Conservation (phyloP, 2,113 vertebrate genomes). For the Gymnarchus niloticus region DNA sequence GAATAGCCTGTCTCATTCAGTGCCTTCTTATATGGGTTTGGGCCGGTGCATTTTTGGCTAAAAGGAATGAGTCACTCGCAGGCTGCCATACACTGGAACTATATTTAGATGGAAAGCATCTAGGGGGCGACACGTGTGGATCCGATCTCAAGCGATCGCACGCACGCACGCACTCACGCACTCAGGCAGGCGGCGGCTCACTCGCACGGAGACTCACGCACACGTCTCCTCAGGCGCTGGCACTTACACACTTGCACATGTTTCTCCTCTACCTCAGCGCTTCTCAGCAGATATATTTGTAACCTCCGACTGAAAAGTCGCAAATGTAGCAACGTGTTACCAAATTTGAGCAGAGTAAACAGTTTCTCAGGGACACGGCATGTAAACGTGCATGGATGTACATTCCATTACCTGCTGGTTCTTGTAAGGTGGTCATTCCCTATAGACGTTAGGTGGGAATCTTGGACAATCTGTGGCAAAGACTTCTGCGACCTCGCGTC, state of each 20-base stretch:
- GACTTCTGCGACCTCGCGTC: neutral
- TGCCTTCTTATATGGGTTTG: constrained; percentile 10
- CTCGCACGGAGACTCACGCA: neutral
- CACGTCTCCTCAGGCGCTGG: neutral
- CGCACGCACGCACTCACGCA: neutral
- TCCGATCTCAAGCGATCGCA: neutral
- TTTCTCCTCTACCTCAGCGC: neutral
- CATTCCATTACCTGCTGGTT: neutral
- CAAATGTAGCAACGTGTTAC: neutral
- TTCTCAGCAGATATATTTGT: neutral
- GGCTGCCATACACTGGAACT: constrained; percentile 23
- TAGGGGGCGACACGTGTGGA: neutral
- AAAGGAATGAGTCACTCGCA: constrained; percentile 33
- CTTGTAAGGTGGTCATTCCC: neutral
- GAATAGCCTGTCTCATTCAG: neutral
- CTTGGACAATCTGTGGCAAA: neutral
- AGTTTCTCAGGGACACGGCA: neutral
- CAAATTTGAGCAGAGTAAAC: neutral
- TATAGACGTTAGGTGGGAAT: neutral
- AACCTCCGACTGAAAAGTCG: neutral
- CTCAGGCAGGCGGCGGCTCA: neutral
- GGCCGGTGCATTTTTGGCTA: constrained; percentile 30
- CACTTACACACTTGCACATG: neutral
- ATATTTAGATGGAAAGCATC: constrained; percentile 39
- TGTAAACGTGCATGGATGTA: neutral